Percentiles rank a stretch among this genome's conserved stretches.
These are phyloP conservation scores for Drosophila pruinosa DNA, from an alignment of 1,140 invertebrate genomes.

Conservation along the genomic window DNA sequence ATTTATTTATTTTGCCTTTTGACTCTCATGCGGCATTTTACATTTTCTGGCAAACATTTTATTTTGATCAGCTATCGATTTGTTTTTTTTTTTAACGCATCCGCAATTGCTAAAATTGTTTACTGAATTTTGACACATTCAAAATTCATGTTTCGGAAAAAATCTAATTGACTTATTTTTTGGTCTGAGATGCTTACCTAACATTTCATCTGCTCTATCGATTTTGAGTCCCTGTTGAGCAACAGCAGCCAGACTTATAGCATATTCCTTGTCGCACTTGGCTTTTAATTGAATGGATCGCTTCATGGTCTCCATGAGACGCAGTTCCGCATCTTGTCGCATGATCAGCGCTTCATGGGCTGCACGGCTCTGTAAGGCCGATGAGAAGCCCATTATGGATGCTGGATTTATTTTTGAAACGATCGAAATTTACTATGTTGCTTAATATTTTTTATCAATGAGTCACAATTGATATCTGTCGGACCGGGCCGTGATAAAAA, in stretches of 20 bases:
- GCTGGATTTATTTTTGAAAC: slow-evolving; percentile 15
- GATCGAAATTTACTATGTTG: slow-evolving; percentile 23
- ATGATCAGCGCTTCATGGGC: slow-evolving; percentile 93
- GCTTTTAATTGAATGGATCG: slow-evolving; percentile 92
- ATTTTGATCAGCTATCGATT: no score
- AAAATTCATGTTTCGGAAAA: no score
- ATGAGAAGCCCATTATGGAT: slow-evolving; percentile 91
- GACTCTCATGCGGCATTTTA: no score
- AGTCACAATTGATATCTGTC: slow-evolving; percentile 22
- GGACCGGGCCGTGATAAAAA: slow-evolving; percentile 21
- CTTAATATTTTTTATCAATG: slow-evolving; percentile 35
- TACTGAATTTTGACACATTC: not conserved
- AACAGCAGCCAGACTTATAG: slow-evolving; percentile 89
- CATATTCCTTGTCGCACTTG: slow-evolving; percentile 95
- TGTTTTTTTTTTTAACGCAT: no score
- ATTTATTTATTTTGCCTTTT: no score
- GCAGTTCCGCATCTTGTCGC: slow-evolving; percentile 95
- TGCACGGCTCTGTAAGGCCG: slow-evolving; percentile 90
- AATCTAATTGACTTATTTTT: no score
- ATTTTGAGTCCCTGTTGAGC: slow-evolving; percentile 92
- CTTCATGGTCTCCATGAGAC: slow-evolving; percentile 94
- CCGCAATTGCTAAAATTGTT: no score
- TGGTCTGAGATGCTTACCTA: slow-evolving; percentile 86
- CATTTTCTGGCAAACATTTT: no score
- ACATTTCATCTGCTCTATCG: slow-evolving; percentile 90